Percentiles rank a stretch among this genome's conserved stretches.
Evolutionary conservation across 2,797 vertebrate genomes (phyloP).

Genomic region (Thaleichthys pacificus): DNA sequence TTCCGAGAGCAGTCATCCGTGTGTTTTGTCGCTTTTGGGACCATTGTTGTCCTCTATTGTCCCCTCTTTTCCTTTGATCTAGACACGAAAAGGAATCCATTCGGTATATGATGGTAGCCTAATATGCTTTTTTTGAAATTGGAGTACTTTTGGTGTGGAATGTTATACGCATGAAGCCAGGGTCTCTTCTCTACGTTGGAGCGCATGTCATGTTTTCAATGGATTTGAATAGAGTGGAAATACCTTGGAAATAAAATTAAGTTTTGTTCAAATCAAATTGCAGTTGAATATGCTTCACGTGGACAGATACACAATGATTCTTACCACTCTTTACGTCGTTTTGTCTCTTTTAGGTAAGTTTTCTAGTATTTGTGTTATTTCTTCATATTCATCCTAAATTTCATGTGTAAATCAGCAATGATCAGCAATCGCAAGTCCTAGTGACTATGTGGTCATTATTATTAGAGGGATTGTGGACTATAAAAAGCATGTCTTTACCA

Average conservation of each 20-base stretch:
- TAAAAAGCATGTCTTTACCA: neutral
- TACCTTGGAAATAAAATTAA: conserved; percentile 71
- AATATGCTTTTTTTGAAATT: conserved; percentile 9
- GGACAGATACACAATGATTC: conserved; percentile 80
- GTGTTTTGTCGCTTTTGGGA: neutral
- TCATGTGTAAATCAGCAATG: neutral
- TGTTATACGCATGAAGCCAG: conserved; percentile 41
- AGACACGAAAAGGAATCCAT: conserved; percentile 1
- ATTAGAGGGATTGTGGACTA: neutral
- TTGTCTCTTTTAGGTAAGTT: conserved; percentile 91
- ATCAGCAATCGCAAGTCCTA: neutral
- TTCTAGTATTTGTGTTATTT: neutral
- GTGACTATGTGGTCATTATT: neutral
- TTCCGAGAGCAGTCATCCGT: conserved; percentile 54
- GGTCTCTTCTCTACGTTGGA: conserved; percentile 40
- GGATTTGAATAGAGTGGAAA: conserved; percentile 80
- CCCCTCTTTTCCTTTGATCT: neutral
- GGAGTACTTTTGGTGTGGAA: conserved; percentile 47
- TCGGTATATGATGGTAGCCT: neutral
- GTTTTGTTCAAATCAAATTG: conserved; percentile 36
- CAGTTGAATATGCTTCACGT: conserved; percentile 19
- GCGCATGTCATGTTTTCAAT: conserved; percentile 68
- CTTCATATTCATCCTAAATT: neutral
- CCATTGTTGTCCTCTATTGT: neutral
- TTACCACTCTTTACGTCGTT: conserved; percentile 78